A percentile compares a stretch with the other conserved stretches of the same genome.
phyloP scores from a whole-genome alignment of 2,888 invertebrate genomes.

The Periphyllus acericola region DNA sequence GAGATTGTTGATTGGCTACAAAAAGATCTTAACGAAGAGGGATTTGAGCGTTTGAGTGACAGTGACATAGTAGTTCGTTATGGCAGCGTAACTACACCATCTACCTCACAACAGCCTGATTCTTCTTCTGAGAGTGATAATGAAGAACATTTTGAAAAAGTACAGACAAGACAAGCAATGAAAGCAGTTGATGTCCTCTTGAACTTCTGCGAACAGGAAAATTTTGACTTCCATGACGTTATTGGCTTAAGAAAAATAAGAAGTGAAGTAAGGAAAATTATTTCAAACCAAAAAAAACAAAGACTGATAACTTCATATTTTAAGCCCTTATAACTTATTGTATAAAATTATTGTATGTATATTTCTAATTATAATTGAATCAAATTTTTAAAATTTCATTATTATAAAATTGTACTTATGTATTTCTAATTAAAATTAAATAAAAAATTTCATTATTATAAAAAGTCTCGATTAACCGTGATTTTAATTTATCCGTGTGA shows the following conservation, averaged over 20 bases:
- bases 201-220: slow-evolving; percentile 22
- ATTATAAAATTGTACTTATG: no score
- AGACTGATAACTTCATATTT: background rate
- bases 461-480: no score
- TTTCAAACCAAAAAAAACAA: background rate
- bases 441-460: no score
- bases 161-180: slow-evolving; percentile 39
- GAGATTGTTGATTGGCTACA: slow-evolving; percentile 40
- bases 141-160: slow-evolving; percentile 11
- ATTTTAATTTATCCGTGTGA: no score
- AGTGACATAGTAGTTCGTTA: slow-evolving; percentile 28
- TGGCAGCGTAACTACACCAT: background rate
- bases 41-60: slow-evolving; percentile 36
- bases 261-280: slow-evolving; percentile 8
- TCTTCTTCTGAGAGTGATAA: slow-evolving; percentile 26
- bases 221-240: background rate
- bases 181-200: slow-evolving; percentile 37
- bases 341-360: background rate
- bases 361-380: background rate
- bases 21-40: slow-evolving; percentile 46
- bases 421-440: no score
- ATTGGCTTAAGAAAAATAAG: background rate
- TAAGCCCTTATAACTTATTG: no score
- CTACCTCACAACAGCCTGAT: slow-evolving; percentile 26
- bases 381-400: background rate